Conservation (phyloP, 2,113 vertebrate genomes). For the Argyrosomus japonicus region DNA sequence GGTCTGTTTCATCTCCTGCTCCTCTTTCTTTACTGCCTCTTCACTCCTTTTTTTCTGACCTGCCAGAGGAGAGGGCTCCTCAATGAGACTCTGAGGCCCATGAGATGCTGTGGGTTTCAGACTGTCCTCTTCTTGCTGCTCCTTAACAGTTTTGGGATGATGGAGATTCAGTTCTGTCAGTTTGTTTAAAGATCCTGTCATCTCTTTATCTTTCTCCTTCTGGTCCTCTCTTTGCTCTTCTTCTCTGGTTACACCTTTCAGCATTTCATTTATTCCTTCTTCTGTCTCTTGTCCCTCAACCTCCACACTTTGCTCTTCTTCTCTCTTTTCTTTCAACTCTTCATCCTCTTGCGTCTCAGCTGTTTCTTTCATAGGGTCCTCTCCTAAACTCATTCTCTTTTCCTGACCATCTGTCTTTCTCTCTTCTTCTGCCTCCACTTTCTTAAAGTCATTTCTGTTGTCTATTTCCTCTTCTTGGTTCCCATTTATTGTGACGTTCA, state of each 20-base stretch:
- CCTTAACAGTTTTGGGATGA: background rate
- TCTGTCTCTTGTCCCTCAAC: background rate
- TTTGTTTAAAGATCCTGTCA: conserved; percentile 11
- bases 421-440: conserved; percentile 32
- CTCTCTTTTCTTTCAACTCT: background rate
- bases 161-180: conserved; percentile 1
- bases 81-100: background rate
- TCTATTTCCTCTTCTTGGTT: conserved; percentile 46
- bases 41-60: conserved; percentile 11
- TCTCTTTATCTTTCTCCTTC: conserved; percentile 21
- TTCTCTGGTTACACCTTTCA: conserved; percentile 10
- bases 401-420: background rate
- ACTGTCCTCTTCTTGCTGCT: conserved; percentile 11
- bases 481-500: conserved; percentile 30
- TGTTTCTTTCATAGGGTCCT: conserved; percentile 27
- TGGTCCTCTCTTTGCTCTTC: conserved; percentile 22
- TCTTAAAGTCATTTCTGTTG: conserved; percentile 13
- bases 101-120: conserved; percentile 3
- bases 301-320: conserved; percentile 3
- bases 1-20: background rate
- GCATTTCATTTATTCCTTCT: conserved; percentile 17
- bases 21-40: conserved; percentile 9
- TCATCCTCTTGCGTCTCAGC: conserved; percentile 19
- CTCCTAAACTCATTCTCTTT: conserved; percentile 5
- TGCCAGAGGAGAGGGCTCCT: conserved; percentile 1